phyloP scores from a whole-genome alignment of 2,888 invertebrate genomes.

The Orchesella flavescens region DNA sequence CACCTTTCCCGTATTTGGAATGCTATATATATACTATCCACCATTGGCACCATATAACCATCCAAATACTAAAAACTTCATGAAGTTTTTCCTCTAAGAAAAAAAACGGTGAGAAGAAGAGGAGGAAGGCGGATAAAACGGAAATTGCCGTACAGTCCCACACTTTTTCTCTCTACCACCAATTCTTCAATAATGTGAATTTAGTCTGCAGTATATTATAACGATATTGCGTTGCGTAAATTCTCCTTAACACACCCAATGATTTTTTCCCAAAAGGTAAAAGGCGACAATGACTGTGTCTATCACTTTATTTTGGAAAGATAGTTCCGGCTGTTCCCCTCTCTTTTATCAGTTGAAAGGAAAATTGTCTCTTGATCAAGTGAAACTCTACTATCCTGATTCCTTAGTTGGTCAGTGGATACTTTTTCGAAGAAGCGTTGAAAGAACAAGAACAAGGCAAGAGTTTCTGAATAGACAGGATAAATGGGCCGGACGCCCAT shows the following conservation, averaged over 20 bases:
- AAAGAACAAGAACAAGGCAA: background rate
- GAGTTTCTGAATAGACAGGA: slow-evolving; percentile 22
- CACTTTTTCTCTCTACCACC: background rate
- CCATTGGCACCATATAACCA: background rate
- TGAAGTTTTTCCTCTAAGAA: background rate
- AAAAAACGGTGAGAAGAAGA: slow-evolving; percentile 6
- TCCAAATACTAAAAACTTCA: background rate
- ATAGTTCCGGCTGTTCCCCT: background rate
- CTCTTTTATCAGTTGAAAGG: slow-evolving; percentile 11
- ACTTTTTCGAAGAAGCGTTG: background rate
- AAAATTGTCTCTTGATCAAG: slow-evolving; percentile 32
- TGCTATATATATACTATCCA: too few relatives aligned
- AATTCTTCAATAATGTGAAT: background rate
- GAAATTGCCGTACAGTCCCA: slow-evolving; percentile 30
- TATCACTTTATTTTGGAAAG: background rate
- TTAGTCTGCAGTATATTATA: background rate
- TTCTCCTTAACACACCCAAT: background rate
- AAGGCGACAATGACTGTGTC: slow-evolving; percentile 10
- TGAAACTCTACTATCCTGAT: slow-evolving; percentile 17
- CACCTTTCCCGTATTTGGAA: background rate
- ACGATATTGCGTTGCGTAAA: background rate
- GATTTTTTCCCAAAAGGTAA: background rate
- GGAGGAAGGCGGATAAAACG: slow-evolving; percentile 21
- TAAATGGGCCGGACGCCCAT: slow-evolving; percentile 15
- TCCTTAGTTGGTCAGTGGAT: slow-evolving; percentile 10